Evolutionary conservation across 2,797 vertebrate genomes (phyloP), one percentile per base, ranked within the genome.

Genomic region (Schizopygopsis malacanthus): DNA sequence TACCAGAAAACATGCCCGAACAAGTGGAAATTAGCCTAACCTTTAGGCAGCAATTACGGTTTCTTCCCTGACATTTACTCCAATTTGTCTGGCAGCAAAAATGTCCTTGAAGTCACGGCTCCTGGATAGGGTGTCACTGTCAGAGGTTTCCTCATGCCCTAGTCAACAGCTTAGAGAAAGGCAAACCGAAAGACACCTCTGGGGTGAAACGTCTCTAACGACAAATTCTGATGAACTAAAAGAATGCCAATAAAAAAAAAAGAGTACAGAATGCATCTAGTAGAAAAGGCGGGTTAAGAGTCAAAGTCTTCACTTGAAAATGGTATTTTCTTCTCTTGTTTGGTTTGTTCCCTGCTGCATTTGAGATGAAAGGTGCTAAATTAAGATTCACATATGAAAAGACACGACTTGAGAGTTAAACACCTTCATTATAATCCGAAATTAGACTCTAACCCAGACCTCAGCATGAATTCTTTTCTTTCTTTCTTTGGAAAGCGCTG

Each of bases 1-100:
- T 82, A 84, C 81, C 86, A 89, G 33, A 79, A 84, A 67, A 89
- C 88, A n/a, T 77, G 91, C 89, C 82, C 50, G 86, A 88, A 86
- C 90, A 86, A 82, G 81, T 20, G 82, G 88, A 93, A 67, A 92
- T 85, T 91, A 92, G 88, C 85, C 25, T 88, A 87, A 84, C 86
- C 75, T 87, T 83, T 75, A 92, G 85, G 85, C 84, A 67, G 81
- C 91, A 92, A 93, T 93, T 91, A 92, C 88, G 70, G 90, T 91
- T 89, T 85, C 87, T 90, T 79, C 89, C 37, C 83, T 89, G 87
- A 89, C 92, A 89, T 70, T n/a, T 87, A 90, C 81, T 82, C 79
- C 70, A 87, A 61, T 86, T 87, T 89, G 84, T 73, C 87, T 37
- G 86, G 81, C 79, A 80, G 33, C 13, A 78, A 85, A 92, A 82